Evolutionary conservation across 2,797 vertebrate species (phyloP), one percentile per base, ranked within the genome.

Genomic region (Artibeus jamaicensis): DNA sequence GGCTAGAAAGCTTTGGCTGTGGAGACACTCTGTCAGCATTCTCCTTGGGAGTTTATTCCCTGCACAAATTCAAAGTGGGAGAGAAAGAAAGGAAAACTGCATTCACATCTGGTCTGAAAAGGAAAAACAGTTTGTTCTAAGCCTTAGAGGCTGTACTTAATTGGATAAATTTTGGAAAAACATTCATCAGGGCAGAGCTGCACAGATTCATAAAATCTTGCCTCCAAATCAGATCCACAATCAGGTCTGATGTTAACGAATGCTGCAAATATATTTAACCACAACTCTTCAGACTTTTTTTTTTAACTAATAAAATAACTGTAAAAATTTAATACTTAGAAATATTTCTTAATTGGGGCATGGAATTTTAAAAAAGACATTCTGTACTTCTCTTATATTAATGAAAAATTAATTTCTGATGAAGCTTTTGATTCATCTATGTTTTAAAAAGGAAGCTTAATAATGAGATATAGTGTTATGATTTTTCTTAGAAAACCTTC

Each of bases 1-100:
- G 42, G 3, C 86, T 74, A 16, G 77, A 95, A 96, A 96, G 94
- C 94, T 32, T 37, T 59, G 78, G 82, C 26, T 77, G 96, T 50
- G 57, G 95, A 78, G 94, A 97, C 26, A 76, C 8, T 86, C 8
- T 86, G 7, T 10, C 53, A 83, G 65, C 44, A 65, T 59, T 65
- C 67, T 93, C 86, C 95, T 91, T 39, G 15, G 68, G 42, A 1
- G 9, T 39, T 96, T 93, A 44, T 78, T 24, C 44, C 70, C 57
- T 84, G 48, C 1, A 16, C 2, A 50, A 94, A 86, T 76, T 91
- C 96, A 84, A 1, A 1, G 68, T 34, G 71, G 57, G 86, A 88
- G 71, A 71, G 57, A 74, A 81, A 34, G 89, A 89, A 97, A 90
- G 39, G 71, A 79, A 97, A 97, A 87, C 18, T 46, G 42, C 26